Conservation (phyloP, 2,888 invertebrate genomes). For the Colostygia pectinataria region DNA sequence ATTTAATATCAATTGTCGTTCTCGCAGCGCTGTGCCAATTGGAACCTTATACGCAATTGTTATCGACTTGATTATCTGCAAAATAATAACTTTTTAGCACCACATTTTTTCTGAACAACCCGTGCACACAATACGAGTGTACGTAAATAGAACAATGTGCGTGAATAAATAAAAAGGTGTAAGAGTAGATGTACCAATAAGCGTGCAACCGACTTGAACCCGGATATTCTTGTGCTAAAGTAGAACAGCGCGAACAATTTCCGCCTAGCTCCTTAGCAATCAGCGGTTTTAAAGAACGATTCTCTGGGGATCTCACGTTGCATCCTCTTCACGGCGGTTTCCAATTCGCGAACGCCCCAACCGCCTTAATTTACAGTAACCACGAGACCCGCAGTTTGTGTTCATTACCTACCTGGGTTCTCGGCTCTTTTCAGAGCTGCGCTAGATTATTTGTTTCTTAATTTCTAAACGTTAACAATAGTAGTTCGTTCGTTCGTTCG, state of each 20-base stretch:
- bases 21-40: constrained; percentile 11
- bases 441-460: too few relatives aligned
- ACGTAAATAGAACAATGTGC: background rate
- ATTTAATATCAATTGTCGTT: constrained; percentile 34
- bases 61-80: too few relatives aligned
- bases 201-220: background rate
- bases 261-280: constrained; percentile 40
- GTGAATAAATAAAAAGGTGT: background rate
- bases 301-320: constrained; percentile 47
- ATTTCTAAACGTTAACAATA: too few relatives aligned
- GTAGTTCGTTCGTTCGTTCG: too few relatives aligned
- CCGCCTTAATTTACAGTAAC: constrained; percentile 75
- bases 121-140: too few relatives aligned
- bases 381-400: constrained; percentile 76
- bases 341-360: constrained; percentile 56
- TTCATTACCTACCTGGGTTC: constrained; percentile 75
- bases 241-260: constrained; percentile 25
- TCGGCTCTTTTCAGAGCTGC: too few relatives aligned
- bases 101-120: too few relatives aligned
- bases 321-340: constrained; percentile 51
- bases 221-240: constrained; percentile 3
- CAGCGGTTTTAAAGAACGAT: constrained; percentile 55
- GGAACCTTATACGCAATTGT: constrained; percentile 4
- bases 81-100: too few relatives aligned
- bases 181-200: background rate